Conservation (phyloP, 2,113 vertebrate species). For the Erinaceus europaeus region DNA sequence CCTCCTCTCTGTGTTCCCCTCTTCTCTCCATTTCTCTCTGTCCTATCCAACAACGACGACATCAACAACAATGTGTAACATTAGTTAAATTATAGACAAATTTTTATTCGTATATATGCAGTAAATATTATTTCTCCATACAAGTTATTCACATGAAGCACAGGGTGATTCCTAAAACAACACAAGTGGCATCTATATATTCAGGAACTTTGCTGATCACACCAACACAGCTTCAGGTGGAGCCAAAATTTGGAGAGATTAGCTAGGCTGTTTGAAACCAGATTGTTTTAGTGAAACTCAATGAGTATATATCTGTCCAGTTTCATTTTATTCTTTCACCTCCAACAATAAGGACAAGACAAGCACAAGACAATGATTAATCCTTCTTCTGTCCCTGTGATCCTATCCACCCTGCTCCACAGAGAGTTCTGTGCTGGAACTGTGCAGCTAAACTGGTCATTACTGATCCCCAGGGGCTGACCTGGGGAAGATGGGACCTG, state of each 20-base stretch:
- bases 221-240: background rate
- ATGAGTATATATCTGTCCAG: background rate
- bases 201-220: too few species aligned
- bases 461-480: background rate
- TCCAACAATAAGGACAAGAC: background rate
- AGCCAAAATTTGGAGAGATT: background rate
- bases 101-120: background rate
- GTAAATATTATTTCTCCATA: background rate
- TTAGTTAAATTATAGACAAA: conserved; percentile 18
- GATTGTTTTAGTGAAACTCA: conserved; percentile 3
- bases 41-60: too few species aligned
- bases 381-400: background rate
- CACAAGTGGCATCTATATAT: background rate
- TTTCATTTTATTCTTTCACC: background rate
- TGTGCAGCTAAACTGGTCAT: background rate
- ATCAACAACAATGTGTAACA: background rate
- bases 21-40: too few species aligned
- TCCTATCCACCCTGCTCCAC: rapidly evolving
- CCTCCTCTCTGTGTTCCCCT: too few species aligned
- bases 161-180: background rate
- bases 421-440: background rate
- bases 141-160: background rate
- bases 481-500: background rate
- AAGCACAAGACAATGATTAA: background rate
- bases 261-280: background rate